Base-by-base conservation (phyloP, 1,140 invertebrate genomes). In the Sarcophaga bullata region DNA sequence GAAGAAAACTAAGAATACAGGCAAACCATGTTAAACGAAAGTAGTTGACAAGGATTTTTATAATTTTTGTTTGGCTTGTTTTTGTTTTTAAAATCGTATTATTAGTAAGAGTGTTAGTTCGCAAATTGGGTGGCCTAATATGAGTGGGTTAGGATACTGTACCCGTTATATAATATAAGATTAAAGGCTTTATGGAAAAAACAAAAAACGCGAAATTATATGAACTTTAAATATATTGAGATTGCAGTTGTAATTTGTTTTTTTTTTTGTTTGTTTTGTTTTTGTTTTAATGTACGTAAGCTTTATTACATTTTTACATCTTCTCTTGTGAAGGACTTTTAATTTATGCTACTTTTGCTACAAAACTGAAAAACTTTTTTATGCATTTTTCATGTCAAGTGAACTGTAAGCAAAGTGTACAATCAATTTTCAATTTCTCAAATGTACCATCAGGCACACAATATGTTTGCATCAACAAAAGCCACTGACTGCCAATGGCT, bases 1-100 rank as follows among this genome's bases (percentile, higher is more conserved):
- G 17, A 52, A 49, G 48, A 50, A 78, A 46, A 48, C 10, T 50
- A 72, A 72, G 17, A 72, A 72, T 9, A 72, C 62, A 72, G n/a
- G 48, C 15, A 78, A 50, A 49, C 1, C 13, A 76, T 68, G 17
- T 68, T 8, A 68, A 68, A 19, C n/a, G 54, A 68, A 25, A 9
- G 15, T 68, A 68, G 62, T 68, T 68, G 17, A 68, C 62, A 68
- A 68, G 62, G 62, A 19, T 68, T 68, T 68, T 68, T 68, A 62
- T 62, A 62, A n/a, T n/a, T n/a, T n/a, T n/a, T n/a, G n/a, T n/a
- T n/a, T n/a, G n/a, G 25, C 4, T 37, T 37, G 25, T 37, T 37
- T 37, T 37, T 37, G 25, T 37, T 37, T 37, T 37, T 37, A 37
- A 37, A 37, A 2, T n/a, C 58, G 15, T n/a, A 25, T 8, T 68